phyloP scores from a whole-genome alignment of 2,888 invertebrate species.

The Andrena hattorfiana region DNA sequence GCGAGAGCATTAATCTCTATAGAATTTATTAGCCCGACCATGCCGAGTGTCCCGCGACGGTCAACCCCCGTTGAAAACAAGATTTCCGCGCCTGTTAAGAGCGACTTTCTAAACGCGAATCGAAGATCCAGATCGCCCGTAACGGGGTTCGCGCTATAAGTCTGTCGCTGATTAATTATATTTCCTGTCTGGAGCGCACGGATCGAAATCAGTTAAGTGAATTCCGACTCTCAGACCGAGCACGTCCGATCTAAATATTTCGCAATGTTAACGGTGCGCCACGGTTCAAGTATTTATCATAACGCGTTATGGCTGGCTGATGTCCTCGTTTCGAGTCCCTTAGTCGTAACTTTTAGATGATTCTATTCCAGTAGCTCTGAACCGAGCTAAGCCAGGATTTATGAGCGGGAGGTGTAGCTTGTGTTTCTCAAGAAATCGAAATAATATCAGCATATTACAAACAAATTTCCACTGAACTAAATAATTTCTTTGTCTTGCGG shows the following conservation, averaged over 20 bases:
- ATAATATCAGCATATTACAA: too few relatives aligned
- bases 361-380: neutral
- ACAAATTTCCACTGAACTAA: too few relatives aligned
- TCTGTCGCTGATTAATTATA: slow-evolving; percentile 31
- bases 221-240: slow-evolving; percentile 17
- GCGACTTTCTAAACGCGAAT: slow-evolving; percentile 29
- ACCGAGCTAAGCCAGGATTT: neutral
- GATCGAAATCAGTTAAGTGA: slow-evolving; percentile 9
- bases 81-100: neutral
- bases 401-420: neutral
- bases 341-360: neutral
- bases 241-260: slow-evolving; percentile 27
- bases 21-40: neutral
- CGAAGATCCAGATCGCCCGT: slow-evolving; percentile 21
- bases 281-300: slow-evolving; percentile 3
- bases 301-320: slow-evolving; percentile 10
- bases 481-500: too few relatives aligned
- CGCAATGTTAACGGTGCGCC: slow-evolving; percentile 14
- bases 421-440: neutral
- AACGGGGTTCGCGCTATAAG: slow-evolving; percentile 5
- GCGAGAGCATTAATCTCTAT: neutral
- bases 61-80: neutral
- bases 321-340: neutral
- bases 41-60: neutral
- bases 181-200: slow-evolving; percentile 2